Evolutionary conservation across 1,140 invertebrate species (phyloP), one percentile per base, ranked within the genome.

Genomic region (Orchestia grillus): DNA sequence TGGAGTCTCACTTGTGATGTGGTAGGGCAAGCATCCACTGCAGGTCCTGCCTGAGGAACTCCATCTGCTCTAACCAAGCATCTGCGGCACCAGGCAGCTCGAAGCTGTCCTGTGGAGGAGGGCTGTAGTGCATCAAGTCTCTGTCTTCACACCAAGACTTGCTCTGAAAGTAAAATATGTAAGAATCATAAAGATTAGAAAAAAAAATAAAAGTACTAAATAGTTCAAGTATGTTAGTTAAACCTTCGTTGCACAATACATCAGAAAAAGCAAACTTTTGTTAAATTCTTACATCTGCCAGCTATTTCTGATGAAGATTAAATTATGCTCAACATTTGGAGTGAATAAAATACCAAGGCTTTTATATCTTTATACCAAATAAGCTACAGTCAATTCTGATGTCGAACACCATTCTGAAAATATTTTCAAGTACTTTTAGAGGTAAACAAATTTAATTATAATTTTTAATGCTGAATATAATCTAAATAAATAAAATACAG

Each of bases 1-100:
- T 3, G 0, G 15, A 11, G 42, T 41, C 88, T 96, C 97, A 98
- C 98, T 97, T 97, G 96, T 97, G 97, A 97, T 98, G 98, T 57
- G 97, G 97, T 88, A 98, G 97, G 96, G 97, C 97, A 0, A 98
- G 97, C 44, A 98, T 96, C 97, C 98, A 98, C 88, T 97, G 97
- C 0, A 98, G 97, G 97, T 98, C 98, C 87, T 98, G 97, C 47
- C 97, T 97, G 41, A 98, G 97, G 96, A 98, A 98, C 95, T 97
- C 97, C n/a, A 98, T 97, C 95, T 98, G 96, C 97, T 98, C 98
- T 19, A 98, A 96, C 98, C 98, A 98, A 77, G 97, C 97, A 96
- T 98, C 98, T 96, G 97, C 97, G n/a, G 97, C 97, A 88, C 97
- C 98, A 28, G 97, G 41, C 95, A 97, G 97, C 97, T 97, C 97